Conservation (phyloP, 2,113 vertebrate genomes). For the Argyrosomus japonicus region DNA sequence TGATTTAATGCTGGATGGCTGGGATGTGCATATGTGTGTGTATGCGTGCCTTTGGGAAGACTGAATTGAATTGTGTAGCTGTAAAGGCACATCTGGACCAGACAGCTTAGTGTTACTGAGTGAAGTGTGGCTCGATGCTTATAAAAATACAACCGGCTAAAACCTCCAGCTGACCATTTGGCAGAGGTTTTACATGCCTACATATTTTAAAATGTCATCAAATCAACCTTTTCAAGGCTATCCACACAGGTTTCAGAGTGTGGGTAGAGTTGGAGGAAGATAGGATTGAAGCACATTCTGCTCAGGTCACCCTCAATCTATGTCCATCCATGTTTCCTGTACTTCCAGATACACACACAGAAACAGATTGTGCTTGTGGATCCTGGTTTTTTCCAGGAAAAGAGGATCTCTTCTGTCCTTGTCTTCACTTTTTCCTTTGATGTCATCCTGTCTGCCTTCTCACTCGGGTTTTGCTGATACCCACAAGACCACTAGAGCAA, state of each 20-base stretch:
- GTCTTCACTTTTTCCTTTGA: constrained; percentile 48
- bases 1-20: constrained; percentile 52
- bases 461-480: constrained; percentile 34
- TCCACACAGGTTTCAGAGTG: not conserved
- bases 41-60: not conserved
- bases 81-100: constrained; percentile 40
- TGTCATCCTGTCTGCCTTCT: constrained; percentile 33
- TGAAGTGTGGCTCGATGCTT: constrained; percentile 37
- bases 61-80: constrained; percentile 53
- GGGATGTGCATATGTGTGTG: not conserved
- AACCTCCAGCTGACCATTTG: constrained; percentile 43
- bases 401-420: constrained; percentile 43
- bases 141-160: constrained; percentile 16
- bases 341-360: constrained; percentile 9
- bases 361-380: not conserved
- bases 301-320: not conserved
- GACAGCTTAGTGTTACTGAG: constrained; percentile 42
- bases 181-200: constrained; percentile 28
- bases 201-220: constrained; percentile 24
- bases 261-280: not conserved
- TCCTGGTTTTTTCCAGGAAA: constrained; percentile 38
- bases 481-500: constrained; percentile 42
- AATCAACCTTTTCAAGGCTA: constrained; percentile 24
- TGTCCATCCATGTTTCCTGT: constrained; percentile 18
- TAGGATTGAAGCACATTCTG: not conserved